phyloP scores from a whole-genome alignment of 2,888 invertebrate species.

The Keiferia lycopersicella region DNA sequence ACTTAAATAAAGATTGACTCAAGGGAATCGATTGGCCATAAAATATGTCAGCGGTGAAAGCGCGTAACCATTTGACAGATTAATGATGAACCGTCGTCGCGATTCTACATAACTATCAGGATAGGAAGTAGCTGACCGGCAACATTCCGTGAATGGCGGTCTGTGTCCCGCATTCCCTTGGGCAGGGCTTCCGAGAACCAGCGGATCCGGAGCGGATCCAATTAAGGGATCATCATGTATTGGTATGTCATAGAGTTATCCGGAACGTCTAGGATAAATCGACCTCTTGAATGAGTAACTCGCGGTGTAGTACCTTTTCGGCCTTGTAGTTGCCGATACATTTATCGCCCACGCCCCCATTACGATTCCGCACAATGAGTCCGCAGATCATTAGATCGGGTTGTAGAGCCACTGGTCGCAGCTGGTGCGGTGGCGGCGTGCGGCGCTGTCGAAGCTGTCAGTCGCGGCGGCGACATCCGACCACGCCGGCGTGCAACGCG shows the following conservation, averaged over 20 bases:
- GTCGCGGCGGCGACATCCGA: conserved; percentile 67
- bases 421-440: conserved; percentile 37
- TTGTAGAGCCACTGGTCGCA: conserved; percentile 55
- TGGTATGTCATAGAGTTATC: too few relatives aligned
- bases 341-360: conserved; percentile 66
- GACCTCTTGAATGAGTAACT: too few relatives aligned
- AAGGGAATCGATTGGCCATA: neutral
- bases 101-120: conserved; percentile 29
- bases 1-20: too few relatives aligned
- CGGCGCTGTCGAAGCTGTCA: conserved; percentile 51
- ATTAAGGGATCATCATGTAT: too few relatives aligned
- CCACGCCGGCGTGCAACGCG: conserved; percentile 56
- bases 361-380: conserved; percentile 64
- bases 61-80: conserved; percentile 20
- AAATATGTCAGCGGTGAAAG: conserved; percentile 14
- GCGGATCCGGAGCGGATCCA: conserved; percentile 52
- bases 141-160: conserved; percentile 53
- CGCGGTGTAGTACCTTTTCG: conserved; percentile 31
- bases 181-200: conserved; percentile 64
- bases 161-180: conserved; percentile 64
- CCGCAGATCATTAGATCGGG: conserved; percentile 60
- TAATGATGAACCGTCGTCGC: conserved; percentile 11
- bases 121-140: conserved; percentile 46
- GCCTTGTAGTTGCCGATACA: conserved; percentile 44
- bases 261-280: too few relatives aligned